Evolutionary conservation across 2,113 vertebrate species (phyloP), one percentile per base, ranked within the genome.

Genomic region (Elephantulus edwardii): DNA sequence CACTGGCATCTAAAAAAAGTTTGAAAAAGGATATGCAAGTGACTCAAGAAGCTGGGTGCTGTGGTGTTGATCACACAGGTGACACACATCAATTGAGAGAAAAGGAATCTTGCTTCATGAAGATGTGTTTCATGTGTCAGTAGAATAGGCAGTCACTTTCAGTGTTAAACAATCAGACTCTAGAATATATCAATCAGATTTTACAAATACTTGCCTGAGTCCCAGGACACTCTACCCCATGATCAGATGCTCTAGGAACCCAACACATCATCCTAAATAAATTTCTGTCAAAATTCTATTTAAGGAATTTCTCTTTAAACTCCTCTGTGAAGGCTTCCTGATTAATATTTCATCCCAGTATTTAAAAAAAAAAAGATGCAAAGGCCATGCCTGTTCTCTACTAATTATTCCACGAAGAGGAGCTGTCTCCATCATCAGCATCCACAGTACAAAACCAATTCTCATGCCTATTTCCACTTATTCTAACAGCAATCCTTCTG

Each of bases 261-360:
- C 24, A 56, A 9, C 16, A 4, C 2, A 0, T 19, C 28, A 42
- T 26, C 13, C 44, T n/a, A n/a, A n/a, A n/a, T n/a, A n/a, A n/a
- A n/a, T n/a, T n/a, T n/a, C n/a, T n/a, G n/a, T n/a, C n/a, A n/a
- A n/a, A n/a, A n/a, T n/a, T n/a, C n/a, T n/a, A n/a, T n/a, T 52
- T 89, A 66, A 38, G 19, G 46, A 17, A 26, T 28, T 48, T 33
- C 68, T 68, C 11, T 24, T 5, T 4, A 30, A 76, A 3, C 16
- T 24, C 33, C 70, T 68, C 71, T 16, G 0, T 6, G 38, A 58
- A 30, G 22, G 16, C 40, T 13, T 12, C 71, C 60, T 13, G 26
- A 40, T 0, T 8, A 26, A 40, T 1, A 1, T 2, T 4, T 1
- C 28, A 10, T 44, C 5, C 33, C 30, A 38, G 46, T 24, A 22